Percentiles rank a stretch among this genome's conserved stretches.
Conservation (phyloP, 2,113 vertebrate species). For the Gnathonemus longibarbis region DNA sequence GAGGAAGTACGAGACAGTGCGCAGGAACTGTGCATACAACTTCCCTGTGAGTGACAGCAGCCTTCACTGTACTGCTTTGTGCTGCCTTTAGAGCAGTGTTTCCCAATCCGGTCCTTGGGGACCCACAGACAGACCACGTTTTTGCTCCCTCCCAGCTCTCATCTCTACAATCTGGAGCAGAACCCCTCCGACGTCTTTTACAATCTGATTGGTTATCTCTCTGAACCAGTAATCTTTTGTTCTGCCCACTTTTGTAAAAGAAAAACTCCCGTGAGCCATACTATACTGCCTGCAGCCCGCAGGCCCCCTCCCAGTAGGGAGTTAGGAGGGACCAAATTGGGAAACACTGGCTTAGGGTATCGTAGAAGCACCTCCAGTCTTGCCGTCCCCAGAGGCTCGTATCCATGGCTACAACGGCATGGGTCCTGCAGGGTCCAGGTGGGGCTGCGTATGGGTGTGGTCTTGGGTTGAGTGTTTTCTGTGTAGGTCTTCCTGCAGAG, state of each 20-base stretch:
- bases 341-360: background rate
- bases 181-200: background rate
- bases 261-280: background rate
- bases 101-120: background rate
- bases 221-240: background rate
- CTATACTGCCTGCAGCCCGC: background rate
- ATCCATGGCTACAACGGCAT: background rate
- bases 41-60: constrained; percentile 68
- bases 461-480: background rate
- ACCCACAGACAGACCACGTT: background rate
- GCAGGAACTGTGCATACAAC: constrained; percentile 93
- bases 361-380: background rate
- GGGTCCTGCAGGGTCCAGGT: background rate
- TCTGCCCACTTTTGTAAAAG: background rate
- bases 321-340: background rate
- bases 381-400: background rate
- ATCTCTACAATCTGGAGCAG: too few relatives aligned
- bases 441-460: background rate
- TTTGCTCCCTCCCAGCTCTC: background rate
- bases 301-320: background rate
- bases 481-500: background rate
- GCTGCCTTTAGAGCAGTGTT: background rate
- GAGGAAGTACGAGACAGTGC: constrained; percentile 73
- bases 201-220: background rate
- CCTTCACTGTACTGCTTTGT: background rate